Evolutionary conservation across 2,888 invertebrate genomes (phyloP), one percentile per base, ranked within the genome.

Genomic region (Lottia scabra): DNA sequence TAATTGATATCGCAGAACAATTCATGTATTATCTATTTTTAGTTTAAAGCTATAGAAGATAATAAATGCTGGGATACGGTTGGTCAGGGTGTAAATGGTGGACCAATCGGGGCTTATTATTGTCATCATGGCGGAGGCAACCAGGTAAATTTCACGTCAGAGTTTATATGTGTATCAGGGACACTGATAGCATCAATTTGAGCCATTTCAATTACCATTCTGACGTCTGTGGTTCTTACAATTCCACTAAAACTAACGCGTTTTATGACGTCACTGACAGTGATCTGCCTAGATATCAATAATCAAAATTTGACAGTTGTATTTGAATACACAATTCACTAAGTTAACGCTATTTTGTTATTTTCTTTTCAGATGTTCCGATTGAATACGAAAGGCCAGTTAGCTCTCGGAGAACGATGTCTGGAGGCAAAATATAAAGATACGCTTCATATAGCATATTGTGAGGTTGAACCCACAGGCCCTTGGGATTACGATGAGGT

Each of bases 101-200:
- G 94, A 93, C 79, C 93, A 78, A 95, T 99, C 91, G 97, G 97
- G 74, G 93, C 96, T 16, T 94, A 95, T 19, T 92, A 94, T 70
- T 99, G 99, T 87, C 99, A 99, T 90, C 97, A 98, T 30, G 93
- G 94, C 82, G 98, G 99, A 74, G 98, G 96, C 87, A 99, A 98
- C 91, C 94, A 94, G 92, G 92, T 93, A 89, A 83, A 74, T 38
- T 4, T 38, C 38, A 38, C 10, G 38, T 30, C n/a, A n/a, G n/a
- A n/a, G n/a, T n/a, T n/a, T n/a, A n/a, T n/a, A n/a, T n/a, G n/a
- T n/a, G n/a, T n/a, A n/a, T n/a, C n/a, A n/a, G n/a, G n/a, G n/a
- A n/a, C n/a, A n/a, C n/a, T n/a, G n/a, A n/a, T n/a, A n/a, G n/a
- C n/a, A n/a, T n/a, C n/a, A n/a, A n/a, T n/a, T n/a, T n/a, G n/a